Base-by-base conservation (phyloP, 1,140 invertebrate species). In the Aricia agestis region DNA sequence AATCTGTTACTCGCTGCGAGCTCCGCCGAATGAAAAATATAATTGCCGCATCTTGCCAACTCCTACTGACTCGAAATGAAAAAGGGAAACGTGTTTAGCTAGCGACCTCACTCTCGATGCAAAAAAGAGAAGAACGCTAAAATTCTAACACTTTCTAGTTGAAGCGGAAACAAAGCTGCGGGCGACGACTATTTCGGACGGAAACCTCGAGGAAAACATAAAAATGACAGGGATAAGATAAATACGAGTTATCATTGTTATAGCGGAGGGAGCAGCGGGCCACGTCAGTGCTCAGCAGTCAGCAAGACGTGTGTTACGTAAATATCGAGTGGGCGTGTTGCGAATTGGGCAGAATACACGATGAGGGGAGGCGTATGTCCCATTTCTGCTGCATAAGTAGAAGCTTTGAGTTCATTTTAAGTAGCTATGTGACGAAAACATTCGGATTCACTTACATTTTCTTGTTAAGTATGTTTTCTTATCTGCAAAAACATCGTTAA, bases 321-420 rank as follows among this genome's bases (percentile, higher is more conserved):
- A 89, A 91, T 88, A 89, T 85, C 82, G 84, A 80, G 80, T 82
- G 82, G 87, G 87, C 83, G 89, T 89, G 86, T 89, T 85, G 85
- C 81, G 89, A 89, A 89, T 89, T 82, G 87, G 83, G 84, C 82
- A 81, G 89, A 89, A 89, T 91, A 91, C 82, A 79, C 81, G 85
- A 89, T 88, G 84, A 89, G 89, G 85, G 82, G 85, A 79, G 81
- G 82, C 79, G 79, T 81, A 80, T 81, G 79, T 80, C 76, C 80
- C 80, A 81, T 86, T 84, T 82, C 78, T 85, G 79, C 81, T 79
- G 81, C 85, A 81, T 85, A 86, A 81, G 78, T 83, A 82, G 82
- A 80, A 82, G 78, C 84, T 84, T 85, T 83, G 79, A 79, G 74
- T 78, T 77, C 80, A 75, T 75, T 73, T 80, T 75, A 69, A 76